Conservation (phyloP, 2,113 vertebrate genomes). For the rat (Rattus norvegicus) region GRCr8 NC_086022.1:179864501-179865000, state of each 20-base stretch:
- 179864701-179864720: not conserved
- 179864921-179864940: too few species aligned
- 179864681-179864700: not conserved
- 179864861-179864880: not conserved
- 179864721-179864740: not conserved
- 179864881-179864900: not conserved
- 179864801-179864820: not conserved
- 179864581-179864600: not conserved
- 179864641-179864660: not conserved
- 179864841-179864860: not conserved
- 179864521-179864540: not conserved
- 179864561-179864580: not conserved
- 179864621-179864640: not conserved
- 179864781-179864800: not conserved
- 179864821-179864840: not conserved
- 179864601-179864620: not conserved
- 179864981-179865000: not conserved
- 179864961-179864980: not conserved
- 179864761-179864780: not conserved
- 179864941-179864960: not conserved
- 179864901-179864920: not conserved
- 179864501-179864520: not conserved
- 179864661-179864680: not conserved
- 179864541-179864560: not conserved
- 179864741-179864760: not conserved